Percentiles rank a stretch among this genome's conserved stretches.
phyloP scores from a whole-genome alignment of 2,113 vertebrate species.

The Cacatua alba region DNA sequence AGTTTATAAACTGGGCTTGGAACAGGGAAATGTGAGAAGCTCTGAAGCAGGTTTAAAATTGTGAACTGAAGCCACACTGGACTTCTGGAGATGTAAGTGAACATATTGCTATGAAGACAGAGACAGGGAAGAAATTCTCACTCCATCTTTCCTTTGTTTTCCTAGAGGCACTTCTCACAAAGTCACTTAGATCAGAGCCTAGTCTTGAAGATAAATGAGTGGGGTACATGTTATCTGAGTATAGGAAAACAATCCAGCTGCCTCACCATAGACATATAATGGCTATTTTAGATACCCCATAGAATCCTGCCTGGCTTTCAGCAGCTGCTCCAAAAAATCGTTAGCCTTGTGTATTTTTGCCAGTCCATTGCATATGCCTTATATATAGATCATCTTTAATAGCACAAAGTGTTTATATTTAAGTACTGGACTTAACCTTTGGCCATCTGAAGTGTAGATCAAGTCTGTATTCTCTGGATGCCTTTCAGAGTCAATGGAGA shows the following conservation, averaged over 20 bases:
- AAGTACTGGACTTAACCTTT: background rate
- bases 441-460: background rate
- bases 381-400: background rate
- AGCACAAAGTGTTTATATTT: background rate
- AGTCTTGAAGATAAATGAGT: background rate
- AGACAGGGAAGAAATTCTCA: background rate
- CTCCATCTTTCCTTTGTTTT: background rate
- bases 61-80: background rate
- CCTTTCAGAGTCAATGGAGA: background rate
- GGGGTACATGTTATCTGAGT: background rate
- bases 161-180: background rate
- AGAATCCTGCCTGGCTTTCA: background rate
- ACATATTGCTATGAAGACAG: background rate
- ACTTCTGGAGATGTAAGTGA: background rate
- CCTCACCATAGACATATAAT: background rate
- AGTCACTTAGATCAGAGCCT: background rate
- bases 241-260: background rate
- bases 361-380: background rate
- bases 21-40: background rate
- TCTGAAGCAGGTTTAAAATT: background rate
- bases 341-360: background rate
- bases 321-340: background rate
- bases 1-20: background rate
- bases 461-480: fast-evolving
- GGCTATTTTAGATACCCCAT: background rate